These are phyloP conservation scores for Harmothoe impar DNA, from an alignment of 2,888 invertebrate genomes.

Conservation along the genomic window DNA sequence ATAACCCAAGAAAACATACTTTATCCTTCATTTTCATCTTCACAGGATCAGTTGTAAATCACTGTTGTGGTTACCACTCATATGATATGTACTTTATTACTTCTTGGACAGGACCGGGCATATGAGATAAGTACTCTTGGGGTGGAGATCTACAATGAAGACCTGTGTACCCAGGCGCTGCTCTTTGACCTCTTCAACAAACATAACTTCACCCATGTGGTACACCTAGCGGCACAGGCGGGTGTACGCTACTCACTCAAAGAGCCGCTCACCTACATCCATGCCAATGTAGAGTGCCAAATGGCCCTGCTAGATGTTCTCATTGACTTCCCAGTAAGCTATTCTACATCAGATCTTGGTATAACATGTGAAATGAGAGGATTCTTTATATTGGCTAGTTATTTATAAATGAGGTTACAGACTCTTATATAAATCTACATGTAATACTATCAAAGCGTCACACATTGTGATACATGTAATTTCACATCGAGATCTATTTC, in stretches of 20 bases:
- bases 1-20: no score
- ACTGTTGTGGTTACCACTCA: no score
- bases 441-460: no score
- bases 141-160: slow-evolving; percentile 67
- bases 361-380: slow-evolving; percentile 8
- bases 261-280: slow-evolving; percentile 69
- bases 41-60: no score
- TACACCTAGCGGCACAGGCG: slow-evolving; percentile 72
- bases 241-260: slow-evolving; percentile 71
- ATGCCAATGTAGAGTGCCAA: slow-evolving; percentile 70
- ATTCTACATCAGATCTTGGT: not conserved
- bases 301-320: slow-evolving; percentile 68
- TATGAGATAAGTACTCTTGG: slow-evolving; percentile 67
- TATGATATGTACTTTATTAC: not conserved
- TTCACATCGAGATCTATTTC: no score
- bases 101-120: slow-evolving; percentile 69
- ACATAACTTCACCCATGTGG: slow-evolving; percentile 71
- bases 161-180: slow-evolving; percentile 68
- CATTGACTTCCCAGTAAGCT: slow-evolving; percentile 62
- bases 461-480: no score
- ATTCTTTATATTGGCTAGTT: no score
- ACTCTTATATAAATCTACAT: no score
- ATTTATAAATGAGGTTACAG: no score
- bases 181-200: slow-evolving; percentile 65
- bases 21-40: no score